phyloP scores from a whole-genome alignment of 2,797 vertebrate species.

The Numenius phaeopus region DNA sequence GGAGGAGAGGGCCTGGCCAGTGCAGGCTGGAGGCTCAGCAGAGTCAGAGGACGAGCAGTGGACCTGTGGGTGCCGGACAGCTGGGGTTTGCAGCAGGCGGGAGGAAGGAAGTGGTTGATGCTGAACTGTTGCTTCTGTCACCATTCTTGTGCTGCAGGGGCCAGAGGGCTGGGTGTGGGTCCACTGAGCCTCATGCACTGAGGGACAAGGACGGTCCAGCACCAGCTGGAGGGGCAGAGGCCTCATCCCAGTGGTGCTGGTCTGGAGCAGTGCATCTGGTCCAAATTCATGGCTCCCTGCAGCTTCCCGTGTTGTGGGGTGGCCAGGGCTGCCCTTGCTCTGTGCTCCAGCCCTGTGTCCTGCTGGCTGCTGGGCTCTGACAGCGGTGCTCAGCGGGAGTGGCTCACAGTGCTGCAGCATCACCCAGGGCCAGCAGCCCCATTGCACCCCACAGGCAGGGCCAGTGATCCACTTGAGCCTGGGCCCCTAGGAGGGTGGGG shows the following conservation, averaged over 20 bases:
- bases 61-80: fast-evolving
- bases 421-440: fast-evolving
- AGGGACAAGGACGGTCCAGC: no score
- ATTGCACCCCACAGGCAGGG: fast-evolving
- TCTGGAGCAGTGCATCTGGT: fast-evolving
- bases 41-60: not conserved
- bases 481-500: fast-evolving
- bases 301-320: fast-evolving
- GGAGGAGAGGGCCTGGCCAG: not conserved
- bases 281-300: fast-evolving
- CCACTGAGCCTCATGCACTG: fast-evolving
- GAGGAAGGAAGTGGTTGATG: not conserved
- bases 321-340: fast-evolving
- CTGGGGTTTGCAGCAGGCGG: fast-evolving
- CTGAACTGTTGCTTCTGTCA: fast-evolving
- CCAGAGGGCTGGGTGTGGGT: fast-evolving
- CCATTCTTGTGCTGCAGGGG: fast-evolving
- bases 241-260: fast-evolving
- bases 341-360: fast-evolving
- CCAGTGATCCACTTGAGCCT: fast-evolving
- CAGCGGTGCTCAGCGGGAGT: fast-evolving
- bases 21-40: not conserved
- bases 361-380: fast-evolving
- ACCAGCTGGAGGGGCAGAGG: fast-evolving
- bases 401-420: fast-evolving